Base-by-base conservation (phyloP, 2,797 vertebrate genomes). In the Macrochelys suwanniensis region DNA sequence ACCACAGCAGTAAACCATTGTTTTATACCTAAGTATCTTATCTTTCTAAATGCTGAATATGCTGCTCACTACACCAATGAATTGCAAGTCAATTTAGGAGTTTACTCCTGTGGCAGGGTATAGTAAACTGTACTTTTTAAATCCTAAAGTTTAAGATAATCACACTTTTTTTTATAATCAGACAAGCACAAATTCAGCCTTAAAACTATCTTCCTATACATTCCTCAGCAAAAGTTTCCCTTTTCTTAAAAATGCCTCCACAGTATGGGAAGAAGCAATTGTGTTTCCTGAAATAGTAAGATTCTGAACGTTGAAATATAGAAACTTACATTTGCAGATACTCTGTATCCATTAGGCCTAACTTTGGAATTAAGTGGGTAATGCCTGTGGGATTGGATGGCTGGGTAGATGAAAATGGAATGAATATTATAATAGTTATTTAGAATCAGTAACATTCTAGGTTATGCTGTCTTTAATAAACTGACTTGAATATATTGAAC, bases 341-440 rank as follows among this genome's bases (percentile, higher is more conserved):
- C 45, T 76, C 45, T 45, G 12, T 76, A 47, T 47, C 74, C 4
- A 31, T 11, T 28, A 47, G 26, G 45, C 25, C 45, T 76, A 76
- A 28, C 26, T 45, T 47, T 45, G 13, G 23, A 76, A 26, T 28
- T 49, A 78, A 15, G 11, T n/a, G 56, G 6, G 3, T 12, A 47
- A 82, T 47, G 31, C 3, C 76, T 86, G 31, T 92, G 85, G 56
- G 89, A 78, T 94, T 11, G 13, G 12, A 59, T 92, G 31, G 33
- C 76, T 84, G 74, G 37, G 50, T 82, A 92, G 80, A 68, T 33
- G 23, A 93, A 95, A 19, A 50, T 71, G 37, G 23, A 21, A 92
- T 87, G 61, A 74, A 87, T 59, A 45, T 50, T 49, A 57, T 49
- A 49, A 47, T 81, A 91, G 93, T 93, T 84, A 65, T 84, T 86